A percentile compares a stretch with the other conserved stretches of the same genome.
Conservation (phyloP, 2,797 vertebrate species). For the Sparus aurata region DNA sequence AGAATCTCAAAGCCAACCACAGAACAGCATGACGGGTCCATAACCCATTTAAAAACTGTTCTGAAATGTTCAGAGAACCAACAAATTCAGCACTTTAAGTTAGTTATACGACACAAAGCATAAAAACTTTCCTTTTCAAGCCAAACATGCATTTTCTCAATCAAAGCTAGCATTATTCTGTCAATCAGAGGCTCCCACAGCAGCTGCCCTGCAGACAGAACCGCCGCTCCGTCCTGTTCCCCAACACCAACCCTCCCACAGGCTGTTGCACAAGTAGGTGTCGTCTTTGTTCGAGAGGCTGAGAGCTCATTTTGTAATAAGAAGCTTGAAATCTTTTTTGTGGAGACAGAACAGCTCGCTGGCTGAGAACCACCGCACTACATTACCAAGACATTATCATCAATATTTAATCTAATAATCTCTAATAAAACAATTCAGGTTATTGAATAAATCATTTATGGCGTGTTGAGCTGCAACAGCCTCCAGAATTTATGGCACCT, state of each 20-base stretch:
- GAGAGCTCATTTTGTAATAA: background rate
- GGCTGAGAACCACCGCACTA: background rate
- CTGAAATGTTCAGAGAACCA: background rate
- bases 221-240: too few species aligned
- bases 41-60: background rate
- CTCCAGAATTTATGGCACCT: slow-evolving; percentile 13
- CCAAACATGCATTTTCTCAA: background rate
- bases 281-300: background rate
- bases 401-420: slow-evolving; percentile 58
- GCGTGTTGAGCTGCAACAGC: background rate
- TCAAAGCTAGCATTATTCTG: background rate
- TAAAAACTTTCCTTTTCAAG: background rate
- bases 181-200: background rate
- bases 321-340: background rate
- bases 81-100: background rate
- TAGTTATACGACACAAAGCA: background rate
- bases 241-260: too few species aligned
- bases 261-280: background rate
- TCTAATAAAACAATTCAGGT: slow-evolving; percentile 49
- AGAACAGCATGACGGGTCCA: background rate
- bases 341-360: background rate
- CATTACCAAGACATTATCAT: slow-evolving; percentile 45
- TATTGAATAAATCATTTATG: slow-evolving; percentile 47
- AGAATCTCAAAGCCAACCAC: background rate
- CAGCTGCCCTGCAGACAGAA: background rate